Evolutionary conservation across 2,113 vertebrate genomes (phyloP).

Genomic region (Plestiodon gilberti): DNA sequence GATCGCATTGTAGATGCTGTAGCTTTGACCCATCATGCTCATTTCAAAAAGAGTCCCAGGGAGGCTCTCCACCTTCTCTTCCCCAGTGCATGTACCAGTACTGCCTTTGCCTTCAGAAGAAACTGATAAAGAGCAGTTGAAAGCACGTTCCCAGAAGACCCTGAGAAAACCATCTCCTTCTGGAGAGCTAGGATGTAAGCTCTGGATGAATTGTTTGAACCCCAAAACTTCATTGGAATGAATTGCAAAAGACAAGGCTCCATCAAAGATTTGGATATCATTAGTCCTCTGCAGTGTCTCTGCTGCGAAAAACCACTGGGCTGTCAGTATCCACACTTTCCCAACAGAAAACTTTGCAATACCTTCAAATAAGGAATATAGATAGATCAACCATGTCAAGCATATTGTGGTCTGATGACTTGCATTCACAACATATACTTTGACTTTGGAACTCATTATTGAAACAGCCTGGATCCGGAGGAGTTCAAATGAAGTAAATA

Average conservation of each 20-base stretch:
- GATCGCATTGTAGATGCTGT: too few relatives aligned
- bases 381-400: neutral
- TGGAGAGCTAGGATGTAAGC: neutral
- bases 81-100: neutral
- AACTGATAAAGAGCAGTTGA: neutral
- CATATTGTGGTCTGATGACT: neutral
- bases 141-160: neutral
- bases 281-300: neutral
- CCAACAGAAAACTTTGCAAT: neutral
- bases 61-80: too few relatives aligned
- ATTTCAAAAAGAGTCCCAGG: too few relatives aligned
- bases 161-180: constrained; percentile 6
- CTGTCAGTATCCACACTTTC: constrained; percentile 4
- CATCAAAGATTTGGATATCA: neutral
- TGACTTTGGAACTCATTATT: neutral
- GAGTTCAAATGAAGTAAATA: neutral
- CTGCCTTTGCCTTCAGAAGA: neutral
- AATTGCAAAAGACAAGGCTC: constrained; percentile 11
- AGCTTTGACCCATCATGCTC: too few relatives aligned
- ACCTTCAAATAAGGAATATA: neutral
- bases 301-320: neutral
- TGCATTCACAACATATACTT: neutral
- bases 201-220: constrained; percentile 18
- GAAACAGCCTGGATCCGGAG: neutral
- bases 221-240: neutral